Evolutionary conservation across 2,113 vertebrate species (phyloP).

Genomic region (Hystrix cristata): DNA sequence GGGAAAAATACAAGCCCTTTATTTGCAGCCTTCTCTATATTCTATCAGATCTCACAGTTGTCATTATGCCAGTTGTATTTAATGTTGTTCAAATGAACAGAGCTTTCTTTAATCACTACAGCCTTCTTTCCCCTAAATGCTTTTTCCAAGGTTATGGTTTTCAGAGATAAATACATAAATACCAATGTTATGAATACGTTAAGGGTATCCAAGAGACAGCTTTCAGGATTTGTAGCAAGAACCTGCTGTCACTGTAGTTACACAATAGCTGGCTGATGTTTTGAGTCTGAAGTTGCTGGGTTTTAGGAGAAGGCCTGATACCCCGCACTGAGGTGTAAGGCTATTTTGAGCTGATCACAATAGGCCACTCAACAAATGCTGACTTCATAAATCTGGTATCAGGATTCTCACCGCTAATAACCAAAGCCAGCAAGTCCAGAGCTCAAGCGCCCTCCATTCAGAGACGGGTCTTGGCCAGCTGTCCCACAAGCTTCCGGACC

Average conservation of each 20-base stretch:
- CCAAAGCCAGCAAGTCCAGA: conserved; percentile 41
- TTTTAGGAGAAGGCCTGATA: conserved; percentile 69
- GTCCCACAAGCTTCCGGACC: background rate
- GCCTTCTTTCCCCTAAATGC: conserved; percentile 86
- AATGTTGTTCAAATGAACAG: conserved; percentile 88
- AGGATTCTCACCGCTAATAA: conserved; percentile 62
- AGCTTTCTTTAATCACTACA: conserved; percentile 90
- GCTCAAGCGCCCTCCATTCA: background rate
- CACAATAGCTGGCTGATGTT: conserved; percentile 82
- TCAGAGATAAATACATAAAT: conserved; percentile 88
- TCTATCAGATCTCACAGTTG: conserved; percentile 90
- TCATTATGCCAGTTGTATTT: conserved; percentile 90
- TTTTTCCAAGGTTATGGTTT: conserved; percentile 86
- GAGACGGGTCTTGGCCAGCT: background rate
- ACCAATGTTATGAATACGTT: conserved; percentile 82
- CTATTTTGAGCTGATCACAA: conserved; percentile 81
- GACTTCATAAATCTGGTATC: conserved; percentile 75
- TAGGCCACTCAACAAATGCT: conserved; percentile 79
- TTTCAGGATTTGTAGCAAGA: conserved; percentile 77
- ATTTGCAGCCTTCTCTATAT: conserved; percentile 89
- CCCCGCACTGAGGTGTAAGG: conserved; percentile 61
- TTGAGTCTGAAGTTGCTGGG: conserved; percentile 55
- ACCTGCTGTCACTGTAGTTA: conserved; percentile 76
- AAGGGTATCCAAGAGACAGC: conserved; percentile 89
- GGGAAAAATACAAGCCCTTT: conserved; percentile 92